phyloP scores from a whole-genome alignment of 2,888 invertebrate genomes.

The Aricia artaxerxes region DNA sequence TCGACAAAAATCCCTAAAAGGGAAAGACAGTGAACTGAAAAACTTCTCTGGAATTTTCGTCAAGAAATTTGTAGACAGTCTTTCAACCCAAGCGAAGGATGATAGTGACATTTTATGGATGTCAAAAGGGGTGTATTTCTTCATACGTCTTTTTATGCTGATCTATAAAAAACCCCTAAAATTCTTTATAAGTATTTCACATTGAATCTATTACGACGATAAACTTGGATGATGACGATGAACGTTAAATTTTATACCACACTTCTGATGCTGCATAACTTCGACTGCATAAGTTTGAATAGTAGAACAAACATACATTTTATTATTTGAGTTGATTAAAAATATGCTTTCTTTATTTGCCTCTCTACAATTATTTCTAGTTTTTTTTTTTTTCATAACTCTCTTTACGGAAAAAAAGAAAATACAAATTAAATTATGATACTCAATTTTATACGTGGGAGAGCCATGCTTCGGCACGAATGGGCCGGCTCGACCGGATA shows the following conservation, averaged over 20 bases:
- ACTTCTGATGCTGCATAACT: not conserved
- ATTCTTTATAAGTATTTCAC: not conserved
- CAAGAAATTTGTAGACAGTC: not conserved
- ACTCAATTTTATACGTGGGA: no score
- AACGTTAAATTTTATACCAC: not conserved
- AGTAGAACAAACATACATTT: no score
- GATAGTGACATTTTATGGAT: constrained; percentile 13
- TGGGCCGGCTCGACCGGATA: no score
- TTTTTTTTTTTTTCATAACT: no score
- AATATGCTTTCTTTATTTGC: no score
- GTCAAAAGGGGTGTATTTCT: not conserved
- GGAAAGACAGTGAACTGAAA: not conserved
- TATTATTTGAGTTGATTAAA: no score
- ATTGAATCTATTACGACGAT: not conserved
- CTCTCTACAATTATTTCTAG: no score
- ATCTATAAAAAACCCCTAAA: constrained; percentile 2
- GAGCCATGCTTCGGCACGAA: no score
- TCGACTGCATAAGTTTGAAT: not conserved
- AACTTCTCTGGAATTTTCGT: not conserved
- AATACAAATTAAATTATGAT: no score
- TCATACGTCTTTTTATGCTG: not conserved
- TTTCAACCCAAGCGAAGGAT: not conserved
- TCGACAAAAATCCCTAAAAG: not conserved
- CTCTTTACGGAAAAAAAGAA: no score
- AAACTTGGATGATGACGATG: not conserved